These are phyloP conservation scores for Clarias laeviceps DNA, from an alignment of 2,797 vertebrate species.

Conservation along the genomic window DNA sequence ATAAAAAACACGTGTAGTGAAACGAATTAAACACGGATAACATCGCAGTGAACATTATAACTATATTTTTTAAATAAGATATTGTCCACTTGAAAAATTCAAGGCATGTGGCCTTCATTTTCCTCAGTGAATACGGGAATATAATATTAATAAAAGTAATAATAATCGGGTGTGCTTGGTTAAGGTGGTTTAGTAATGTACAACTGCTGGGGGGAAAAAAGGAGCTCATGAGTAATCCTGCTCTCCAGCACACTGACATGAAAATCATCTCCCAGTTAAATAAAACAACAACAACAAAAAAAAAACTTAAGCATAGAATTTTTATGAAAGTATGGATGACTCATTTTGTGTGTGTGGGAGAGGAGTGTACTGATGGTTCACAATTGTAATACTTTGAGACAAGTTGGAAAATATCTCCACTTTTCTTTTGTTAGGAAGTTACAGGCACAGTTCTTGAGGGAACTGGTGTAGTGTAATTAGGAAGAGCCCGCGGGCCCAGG, in stretches of 20 bases:
- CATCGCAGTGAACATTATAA: neutral
- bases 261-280: slow-evolving; percentile 24
- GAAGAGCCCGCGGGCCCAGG: slow-evolving; percentile 16
- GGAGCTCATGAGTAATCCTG: neutral
- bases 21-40: neutral
- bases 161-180: neutral
- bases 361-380: neutral
- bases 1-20: neutral
- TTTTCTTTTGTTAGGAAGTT: slow-evolving; percentile 68
- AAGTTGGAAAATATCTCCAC: slow-evolving; percentile 10
- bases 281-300: neutral
- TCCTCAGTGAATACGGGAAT: neutral
- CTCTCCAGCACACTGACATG: neutral
- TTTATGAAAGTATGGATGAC: slow-evolving; percentile 19
- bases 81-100: neutral
- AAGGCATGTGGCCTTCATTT: neutral
- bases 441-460: slow-evolving; percentile 55
- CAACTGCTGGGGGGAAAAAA: neutral
- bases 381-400: slow-evolving; percentile 6
- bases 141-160: neutral
- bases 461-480: slow-evolving; percentile 51
- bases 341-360: slow-evolving; percentile 22
- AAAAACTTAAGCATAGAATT: slow-evolving; percentile 3
- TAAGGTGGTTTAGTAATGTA: neutral
- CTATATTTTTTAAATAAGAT: neutral